Evolutionary conservation across 2,888 invertebrate genomes (phyloP).

Genomic region (Lepeophtheirus nordmannii): DNA sequence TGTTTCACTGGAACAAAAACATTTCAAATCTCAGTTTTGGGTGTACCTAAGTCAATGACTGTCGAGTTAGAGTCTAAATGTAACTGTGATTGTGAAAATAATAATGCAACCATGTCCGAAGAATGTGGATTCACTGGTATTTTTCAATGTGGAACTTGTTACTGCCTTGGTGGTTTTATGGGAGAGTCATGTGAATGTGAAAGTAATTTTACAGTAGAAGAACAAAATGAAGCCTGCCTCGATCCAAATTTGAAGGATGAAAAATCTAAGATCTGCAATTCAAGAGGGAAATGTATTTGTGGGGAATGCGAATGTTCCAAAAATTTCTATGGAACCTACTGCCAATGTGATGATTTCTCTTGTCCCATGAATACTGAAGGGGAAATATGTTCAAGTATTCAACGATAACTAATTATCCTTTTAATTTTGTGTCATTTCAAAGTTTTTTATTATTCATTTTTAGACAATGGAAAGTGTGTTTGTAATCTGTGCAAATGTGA

Average conservation of each 20-base stretch:
- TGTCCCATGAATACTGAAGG: neutral
- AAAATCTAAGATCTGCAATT: slow-evolving; percentile 4
- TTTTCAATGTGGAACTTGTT: slow-evolving; percentile 12
- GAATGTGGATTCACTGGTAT: neutral
- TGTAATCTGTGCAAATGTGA: neutral
- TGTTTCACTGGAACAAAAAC: neutral
- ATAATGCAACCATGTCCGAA: neutral
- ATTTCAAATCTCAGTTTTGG: neutral
- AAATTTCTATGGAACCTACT: neutral
- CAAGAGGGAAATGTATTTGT: slow-evolving; percentile 20
- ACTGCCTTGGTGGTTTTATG: neutral
- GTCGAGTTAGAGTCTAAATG: neutral
- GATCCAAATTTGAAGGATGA: neutral
- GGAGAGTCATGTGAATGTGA: slow-evolving; percentile 10
- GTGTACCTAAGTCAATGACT: neutral
- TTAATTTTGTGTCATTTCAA: neutral
- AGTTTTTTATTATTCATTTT: neutral
- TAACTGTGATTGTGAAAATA: neutral
- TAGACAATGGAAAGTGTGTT: neutral
- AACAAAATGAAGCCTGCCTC: neutral
- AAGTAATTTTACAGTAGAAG: neutral
- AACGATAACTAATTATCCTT: neutral
- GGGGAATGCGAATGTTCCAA: slow-evolving; percentile 9
- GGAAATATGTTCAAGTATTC: neutral
- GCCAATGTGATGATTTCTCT: slow-evolving; percentile 15